A percentile compares a stretch with the other conserved stretches of the same genome.
phyloP scores from a whole-genome alignment of 2,113 vertebrate genomes.

The Panthera leo region DNA sequence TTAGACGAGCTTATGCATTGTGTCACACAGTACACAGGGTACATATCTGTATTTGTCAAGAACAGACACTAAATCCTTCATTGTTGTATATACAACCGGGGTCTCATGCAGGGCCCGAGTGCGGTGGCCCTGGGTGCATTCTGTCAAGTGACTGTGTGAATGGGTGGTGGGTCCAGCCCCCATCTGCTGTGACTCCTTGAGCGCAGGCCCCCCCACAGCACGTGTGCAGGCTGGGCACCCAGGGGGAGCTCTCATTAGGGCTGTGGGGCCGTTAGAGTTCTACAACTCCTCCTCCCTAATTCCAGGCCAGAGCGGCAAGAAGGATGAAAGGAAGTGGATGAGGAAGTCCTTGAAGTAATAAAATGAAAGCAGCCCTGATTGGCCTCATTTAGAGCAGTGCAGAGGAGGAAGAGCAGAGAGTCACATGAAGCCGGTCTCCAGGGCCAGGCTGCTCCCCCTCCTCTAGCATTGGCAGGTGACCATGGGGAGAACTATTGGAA shows the following conservation, averaged over 20 bases:
- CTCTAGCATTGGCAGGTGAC: background rate
- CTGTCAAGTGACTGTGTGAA: background rate
- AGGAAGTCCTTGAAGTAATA: slow-evolving; percentile 84
- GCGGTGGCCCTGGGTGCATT: background rate
- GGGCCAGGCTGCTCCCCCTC: background rate
- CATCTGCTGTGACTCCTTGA: rapidly evolving
- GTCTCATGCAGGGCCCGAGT: background rate
- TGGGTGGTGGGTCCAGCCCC: too few species aligned
- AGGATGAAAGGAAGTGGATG: slow-evolving; percentile 78
- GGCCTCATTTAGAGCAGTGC: slow-evolving; percentile 82
- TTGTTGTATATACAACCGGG: rapidly evolving
- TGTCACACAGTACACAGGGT: background rate
- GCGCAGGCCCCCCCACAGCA: rapidly evolving
- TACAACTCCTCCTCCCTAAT: slow-evolving; percentile 71
- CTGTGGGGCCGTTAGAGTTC: background rate
- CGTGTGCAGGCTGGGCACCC: background rate
- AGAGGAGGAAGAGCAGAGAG: slow-evolving; percentile 77
- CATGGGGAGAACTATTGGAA: rapidly evolving
- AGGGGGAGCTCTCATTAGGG: background rate
- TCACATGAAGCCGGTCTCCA: slow-evolving; percentile 57
- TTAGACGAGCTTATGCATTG: background rate
- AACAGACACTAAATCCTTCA: background rate
- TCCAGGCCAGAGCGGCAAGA: slow-evolving; percentile 79
- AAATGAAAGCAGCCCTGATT: slow-evolving; percentile 82
- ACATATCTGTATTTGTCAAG: background rate